Evolutionary conservation across 2,888 invertebrate species (phyloP).

Genomic region (Hemistola chrysoprasaria): DNA sequence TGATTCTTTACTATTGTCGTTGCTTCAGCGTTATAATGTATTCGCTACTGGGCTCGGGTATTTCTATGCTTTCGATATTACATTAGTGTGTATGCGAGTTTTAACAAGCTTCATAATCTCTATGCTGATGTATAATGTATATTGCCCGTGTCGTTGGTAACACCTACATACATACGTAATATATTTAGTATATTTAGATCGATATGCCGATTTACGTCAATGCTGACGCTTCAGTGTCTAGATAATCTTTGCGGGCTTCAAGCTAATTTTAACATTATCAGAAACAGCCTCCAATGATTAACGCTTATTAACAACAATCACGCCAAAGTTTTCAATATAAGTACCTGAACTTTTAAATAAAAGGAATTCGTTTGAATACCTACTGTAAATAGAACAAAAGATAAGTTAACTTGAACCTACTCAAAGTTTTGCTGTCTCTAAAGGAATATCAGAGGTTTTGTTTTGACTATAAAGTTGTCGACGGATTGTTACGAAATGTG

Average conservation of each 20-base stretch:
- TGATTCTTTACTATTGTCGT: constrained; percentile 76
- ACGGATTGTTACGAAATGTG: constrained; percentile 16
- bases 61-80: constrained; percentile 81
- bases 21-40: constrained; percentile 79
- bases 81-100: constrained; percentile 80
- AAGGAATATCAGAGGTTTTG: constrained; percentile 27
- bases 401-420: constrained; percentile 13
- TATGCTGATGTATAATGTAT: constrained; percentile 77
- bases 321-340: constrained; percentile 15
- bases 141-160: constrained; percentile 77
- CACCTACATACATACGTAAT: constrained; percentile 72
- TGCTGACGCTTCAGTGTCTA: constrained; percentile 80
- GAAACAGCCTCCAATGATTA: constrained; percentile 51
- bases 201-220: constrained; percentile 76
- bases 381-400: constrained; percentile 25
- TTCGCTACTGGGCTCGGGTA: constrained; percentile 81
- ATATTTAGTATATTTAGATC: constrained; percentile 74
- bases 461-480: constrained; percentile 26
- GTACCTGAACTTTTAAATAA: constrained; percentile 14
- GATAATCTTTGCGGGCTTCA: constrained; percentile 80
- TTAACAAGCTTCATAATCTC: constrained; percentile 79
- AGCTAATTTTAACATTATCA: constrained; percentile 69
- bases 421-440: constrained; percentile 21
- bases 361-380: constrained; percentile 12
- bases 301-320: constrained; percentile 47